Percentiles rank a stretch among this genome's conserved stretches.
These are phyloP conservation scores for Xestia rhomboidea DNA, from an alignment of 2,888 invertebrate species.

Conservation along the genomic window DNA sequence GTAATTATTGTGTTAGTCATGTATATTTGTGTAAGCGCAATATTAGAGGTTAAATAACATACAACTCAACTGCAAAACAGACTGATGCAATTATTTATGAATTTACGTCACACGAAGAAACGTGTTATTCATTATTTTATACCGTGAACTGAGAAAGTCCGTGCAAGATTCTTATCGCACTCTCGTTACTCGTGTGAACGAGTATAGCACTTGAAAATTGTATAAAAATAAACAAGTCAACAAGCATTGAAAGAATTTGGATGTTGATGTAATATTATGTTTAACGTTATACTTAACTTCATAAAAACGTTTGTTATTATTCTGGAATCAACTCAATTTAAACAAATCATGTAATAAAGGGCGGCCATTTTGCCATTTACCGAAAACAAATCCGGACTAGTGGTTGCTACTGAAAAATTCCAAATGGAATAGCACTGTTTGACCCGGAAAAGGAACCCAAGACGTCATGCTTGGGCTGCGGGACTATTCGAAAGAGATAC, in stretches of 20 bases:
- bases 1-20: not conserved
- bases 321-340: not conserved
- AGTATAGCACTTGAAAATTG: not conserved
- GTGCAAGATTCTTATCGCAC: not conserved
- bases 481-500: no score
- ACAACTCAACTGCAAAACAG: not conserved
- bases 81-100: not conserved
- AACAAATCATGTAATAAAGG: not conserved
- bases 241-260: not conserved
- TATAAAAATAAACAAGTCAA: not conserved
- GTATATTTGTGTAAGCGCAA: not conserved
- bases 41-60: slow-evolving; percentile 16
- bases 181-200: not conserved
- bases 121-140: not conserved
- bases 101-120: not conserved
- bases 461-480: not conserved
- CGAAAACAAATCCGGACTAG: not conserved
- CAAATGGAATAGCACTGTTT: not conserved
- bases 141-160: no score
- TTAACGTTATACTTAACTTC: no score
- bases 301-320: not conserved
- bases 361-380: not conserved
- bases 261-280: no score
- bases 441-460: not conserved
- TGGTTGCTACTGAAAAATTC: not conserved